These are phyloP conservation scores for Halcyon malimbica DNA, from an alignment of 2,113 vertebrate species.

Conservation along the genomic window DNA sequence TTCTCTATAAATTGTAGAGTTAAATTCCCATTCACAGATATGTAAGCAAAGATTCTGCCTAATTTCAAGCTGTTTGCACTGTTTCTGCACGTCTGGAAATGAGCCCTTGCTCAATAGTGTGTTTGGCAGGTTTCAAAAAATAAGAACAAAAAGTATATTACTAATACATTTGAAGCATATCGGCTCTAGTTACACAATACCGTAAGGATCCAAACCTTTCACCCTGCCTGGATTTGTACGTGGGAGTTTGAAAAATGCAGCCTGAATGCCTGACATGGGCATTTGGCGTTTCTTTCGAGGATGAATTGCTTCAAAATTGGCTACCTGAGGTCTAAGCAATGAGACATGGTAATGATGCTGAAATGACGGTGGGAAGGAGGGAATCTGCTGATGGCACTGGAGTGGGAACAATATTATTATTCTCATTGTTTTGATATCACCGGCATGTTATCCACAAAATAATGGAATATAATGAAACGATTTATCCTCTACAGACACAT, in stretches of 20 bases:
- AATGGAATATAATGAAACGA: constrained; percentile 38
- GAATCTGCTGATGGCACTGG: constrained; percentile 36
- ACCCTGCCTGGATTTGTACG: not conserved
- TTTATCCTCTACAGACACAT: constrained; percentile 18
- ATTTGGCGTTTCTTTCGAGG: not conserved
- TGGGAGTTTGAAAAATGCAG: not conserved
- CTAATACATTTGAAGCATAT: not conserved
- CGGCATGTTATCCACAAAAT: constrained; percentile 49
- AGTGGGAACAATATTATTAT: constrained; percentile 49
- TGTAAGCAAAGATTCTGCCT: not conserved
- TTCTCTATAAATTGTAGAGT: not conserved
- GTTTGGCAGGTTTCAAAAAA: not conserved
- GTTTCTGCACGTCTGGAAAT: not conserved
- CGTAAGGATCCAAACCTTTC: not conserved
- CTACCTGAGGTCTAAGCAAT: constrained; percentile 61
- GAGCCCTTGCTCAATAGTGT: not conserved
- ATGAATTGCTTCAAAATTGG: constrained; percentile 52
- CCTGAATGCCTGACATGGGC: not conserved
- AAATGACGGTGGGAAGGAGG: constrained; percentile 11
- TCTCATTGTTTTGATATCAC: constrained; percentile 52
- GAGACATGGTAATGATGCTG: constrained; percentile 46
- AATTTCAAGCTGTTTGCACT: not conserved
- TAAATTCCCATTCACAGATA: not conserved
- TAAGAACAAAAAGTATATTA: not conserved
- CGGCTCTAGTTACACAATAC: not conserved